Evolutionary conservation across 2,797 vertebrate species (phyloP).

Genomic region (Thalassophryne amazonica): DNA sequence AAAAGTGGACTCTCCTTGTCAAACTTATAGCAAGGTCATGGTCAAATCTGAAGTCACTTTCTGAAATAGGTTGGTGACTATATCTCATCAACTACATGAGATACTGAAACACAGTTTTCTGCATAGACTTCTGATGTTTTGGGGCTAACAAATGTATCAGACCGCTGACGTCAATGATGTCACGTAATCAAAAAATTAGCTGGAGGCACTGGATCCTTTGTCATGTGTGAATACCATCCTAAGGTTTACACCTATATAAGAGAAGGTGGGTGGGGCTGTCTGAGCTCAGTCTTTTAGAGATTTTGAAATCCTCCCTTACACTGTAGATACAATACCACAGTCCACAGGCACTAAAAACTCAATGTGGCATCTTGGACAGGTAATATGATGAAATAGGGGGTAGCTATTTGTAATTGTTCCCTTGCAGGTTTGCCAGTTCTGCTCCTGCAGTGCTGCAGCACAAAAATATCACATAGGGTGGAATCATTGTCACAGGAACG

Average conservation of each 20-base stretch:
- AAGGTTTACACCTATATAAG: background rate
- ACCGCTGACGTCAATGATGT: no score
- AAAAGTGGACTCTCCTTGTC: no score
- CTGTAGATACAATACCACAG: constrained; percentile 9
- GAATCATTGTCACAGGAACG: constrained; percentile 25
- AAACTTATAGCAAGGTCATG: no score
- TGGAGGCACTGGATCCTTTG: no score
- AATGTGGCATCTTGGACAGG: background rate
- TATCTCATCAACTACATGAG: no score
- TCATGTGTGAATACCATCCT: background rate
- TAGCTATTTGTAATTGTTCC: constrained; percentile 10
- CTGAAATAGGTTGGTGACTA: no score
- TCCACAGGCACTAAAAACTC: background rate
- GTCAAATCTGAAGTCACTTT: no score
- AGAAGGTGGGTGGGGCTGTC: background rate
- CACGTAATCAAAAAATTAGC: no score
- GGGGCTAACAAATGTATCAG: no score
- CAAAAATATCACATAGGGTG: constrained; percentile 12
- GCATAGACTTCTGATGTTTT: no score
- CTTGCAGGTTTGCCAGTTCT: constrained; percentile 8
- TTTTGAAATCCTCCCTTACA: background rate
- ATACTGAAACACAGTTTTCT: no score
- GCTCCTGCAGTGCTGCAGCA: constrained; percentile 14
- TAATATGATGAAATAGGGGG: background rate
- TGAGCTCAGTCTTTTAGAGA: background rate